Evolutionary conservation across 2,113 vertebrate species (phyloP).

Genomic region (Puntigrus tetrazona): DNA sequence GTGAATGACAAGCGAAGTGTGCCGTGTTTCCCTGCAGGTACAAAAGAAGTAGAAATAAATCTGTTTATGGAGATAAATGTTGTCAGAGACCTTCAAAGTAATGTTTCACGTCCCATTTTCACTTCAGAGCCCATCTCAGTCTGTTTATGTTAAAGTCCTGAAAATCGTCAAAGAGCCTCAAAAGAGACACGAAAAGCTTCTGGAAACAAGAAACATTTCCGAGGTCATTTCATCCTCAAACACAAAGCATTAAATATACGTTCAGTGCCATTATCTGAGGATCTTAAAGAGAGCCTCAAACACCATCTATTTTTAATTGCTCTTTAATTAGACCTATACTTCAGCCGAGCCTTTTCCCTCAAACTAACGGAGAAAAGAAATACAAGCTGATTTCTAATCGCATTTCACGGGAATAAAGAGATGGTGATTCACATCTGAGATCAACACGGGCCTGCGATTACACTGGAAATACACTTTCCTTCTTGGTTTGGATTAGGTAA

Average conservation of each 20-base stretch:
- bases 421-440: background rate
- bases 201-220: slow-evolving; percentile 10
- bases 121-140: background rate
- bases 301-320: slow-evolving; percentile 55
- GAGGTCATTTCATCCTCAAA: slow-evolving; percentile 54
- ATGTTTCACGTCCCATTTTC: no score
- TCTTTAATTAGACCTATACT: slow-evolving; percentile 58
- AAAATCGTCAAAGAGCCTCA: background rate
- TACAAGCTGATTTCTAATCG: slow-evolving; percentile 34
- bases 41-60: background rate
- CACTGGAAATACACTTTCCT: background rate
- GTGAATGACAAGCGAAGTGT: background rate
- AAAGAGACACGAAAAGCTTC: slow-evolving; percentile 11
- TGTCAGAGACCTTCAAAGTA: no score
- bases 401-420: slow-evolving; percentile 41
- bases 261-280: slow-evolving; percentile 49
- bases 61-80: background rate
- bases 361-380: slow-evolving; percentile 48
- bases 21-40: background rate
- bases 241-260: slow-evolving; percentile 63
- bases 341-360: slow-evolving; percentile 35
- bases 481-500: background rate
- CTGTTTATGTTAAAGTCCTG: background rate
- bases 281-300: slow-evolving; percentile 46
- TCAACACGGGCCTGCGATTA: no score